phyloP scores from a whole-genome alignment of 2,888 invertebrate genomes.

The Papilio protenor region DNA sequence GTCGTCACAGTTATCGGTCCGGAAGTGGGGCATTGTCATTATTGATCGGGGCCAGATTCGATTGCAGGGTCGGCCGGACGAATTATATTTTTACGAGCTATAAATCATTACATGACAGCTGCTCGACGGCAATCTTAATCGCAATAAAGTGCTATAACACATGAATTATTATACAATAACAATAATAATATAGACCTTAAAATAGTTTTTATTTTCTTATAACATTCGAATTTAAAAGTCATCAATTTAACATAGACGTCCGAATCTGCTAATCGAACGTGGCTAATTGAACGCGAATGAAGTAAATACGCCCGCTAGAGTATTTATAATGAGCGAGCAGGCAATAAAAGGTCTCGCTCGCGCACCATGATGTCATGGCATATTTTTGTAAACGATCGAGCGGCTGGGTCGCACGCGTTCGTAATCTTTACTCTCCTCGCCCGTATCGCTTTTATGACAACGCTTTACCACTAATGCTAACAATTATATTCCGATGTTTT shows the following conservation, averaged over 20 bases:
- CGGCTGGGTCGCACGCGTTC: conserved; percentile 71
- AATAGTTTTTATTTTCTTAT: background rate
- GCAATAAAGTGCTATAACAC: background rate
- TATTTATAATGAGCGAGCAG: conserved; percentile 69
- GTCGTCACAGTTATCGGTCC: conserved; percentile 59
- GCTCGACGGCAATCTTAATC: background rate
- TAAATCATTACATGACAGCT: conserved; percentile 36
- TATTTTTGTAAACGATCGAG: conserved; percentile 77
- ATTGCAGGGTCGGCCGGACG: conserved; percentile 39
- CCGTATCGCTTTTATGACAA: conserved; percentile 57
- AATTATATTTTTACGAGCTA: conserved; percentile 37
- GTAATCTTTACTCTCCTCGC: conserved; percentile 66
- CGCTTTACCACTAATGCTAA: conserved; percentile 22
- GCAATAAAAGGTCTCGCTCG: conserved; percentile 64
- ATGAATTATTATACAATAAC: too few relatives aligned
- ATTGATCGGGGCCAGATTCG: conserved; percentile 53
- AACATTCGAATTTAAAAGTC: conserved; percentile 27
- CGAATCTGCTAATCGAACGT: conserved; percentile 56
- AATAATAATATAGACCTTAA: background rate
- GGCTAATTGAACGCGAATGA: conserved; percentile 66
- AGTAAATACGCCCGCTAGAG: conserved; percentile 73
- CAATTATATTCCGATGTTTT: conserved; percentile 42
- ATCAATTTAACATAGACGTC: conserved; percentile 29
- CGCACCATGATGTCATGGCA: conserved; percentile 83
- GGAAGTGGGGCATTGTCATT: conserved; percentile 63